A percentile compares a stretch with the other conserved stretches of the same genome.
These are phyloP conservation scores for Thalpophila matura DNA, from an alignment of 2,888 invertebrate genomes.

Conservation along the genomic window DNA sequence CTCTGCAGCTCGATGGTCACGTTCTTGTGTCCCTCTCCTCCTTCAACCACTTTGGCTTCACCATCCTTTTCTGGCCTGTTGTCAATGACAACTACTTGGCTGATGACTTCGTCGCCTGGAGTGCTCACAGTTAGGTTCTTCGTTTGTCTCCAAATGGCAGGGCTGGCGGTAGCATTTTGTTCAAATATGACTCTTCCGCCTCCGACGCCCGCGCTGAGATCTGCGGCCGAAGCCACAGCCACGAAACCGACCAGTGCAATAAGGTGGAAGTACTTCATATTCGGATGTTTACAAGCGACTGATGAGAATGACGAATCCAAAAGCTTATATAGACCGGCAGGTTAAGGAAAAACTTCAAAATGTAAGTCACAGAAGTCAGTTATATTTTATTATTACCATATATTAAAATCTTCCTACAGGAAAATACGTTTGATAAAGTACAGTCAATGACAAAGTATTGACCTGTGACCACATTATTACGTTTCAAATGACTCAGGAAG, in stretches of 20 bases:
- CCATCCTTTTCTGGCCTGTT: conserved; percentile 82
- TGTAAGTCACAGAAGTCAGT: conserved; percentile 71
- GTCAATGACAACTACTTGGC: conserved; percentile 76
- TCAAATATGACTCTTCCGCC: conserved; percentile 77
- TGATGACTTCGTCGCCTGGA: conserved; percentile 76
- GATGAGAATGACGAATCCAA: conserved; percentile 53
- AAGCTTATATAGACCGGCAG: conserved; percentile 75
- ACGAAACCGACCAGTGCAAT: conserved; percentile 67
- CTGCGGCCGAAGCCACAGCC: conserved; percentile 70
- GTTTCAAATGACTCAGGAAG: conserved; percentile 47
- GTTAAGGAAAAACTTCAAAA: conserved; percentile 80
- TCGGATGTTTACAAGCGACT: conserved; percentile 68
- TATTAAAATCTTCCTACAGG: conserved; percentile 82
- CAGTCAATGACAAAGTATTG: conserved; percentile 64
- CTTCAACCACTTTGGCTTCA: conserved; percentile 78
- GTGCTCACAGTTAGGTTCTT: conserved; percentile 77
- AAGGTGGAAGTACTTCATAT: conserved; percentile 66
- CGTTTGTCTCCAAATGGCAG: conserved; percentile 79
- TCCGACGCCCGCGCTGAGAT: conserved; percentile 72
- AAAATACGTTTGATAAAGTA: conserved; percentile 72
- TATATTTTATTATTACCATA: conserved; percentile 76
- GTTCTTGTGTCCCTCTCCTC: conserved; percentile 80
- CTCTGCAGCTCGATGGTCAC: conserved; percentile 84
- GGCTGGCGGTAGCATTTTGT: conserved; percentile 77
- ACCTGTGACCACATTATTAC: conserved; percentile 45